These are phyloP conservation scores for Ibidorhyncha struthersii DNA, from an alignment of 2,113 vertebrate species.

Conservation along the genomic window DNA sequence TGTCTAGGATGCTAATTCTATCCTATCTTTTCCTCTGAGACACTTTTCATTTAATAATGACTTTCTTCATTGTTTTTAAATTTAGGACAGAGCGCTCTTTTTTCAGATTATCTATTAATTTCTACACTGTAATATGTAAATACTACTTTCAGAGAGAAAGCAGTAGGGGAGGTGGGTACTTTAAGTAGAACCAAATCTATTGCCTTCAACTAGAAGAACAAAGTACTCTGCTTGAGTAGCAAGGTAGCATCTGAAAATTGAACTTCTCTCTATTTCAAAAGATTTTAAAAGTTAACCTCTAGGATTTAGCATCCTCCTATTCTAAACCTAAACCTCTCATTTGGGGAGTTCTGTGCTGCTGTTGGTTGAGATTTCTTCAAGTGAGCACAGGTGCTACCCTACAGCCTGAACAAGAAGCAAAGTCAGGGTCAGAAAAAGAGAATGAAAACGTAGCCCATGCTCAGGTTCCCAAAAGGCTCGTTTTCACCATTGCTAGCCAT, in stretches of 20 bases:
- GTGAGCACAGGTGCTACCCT: neutral
- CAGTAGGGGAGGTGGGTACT: neutral
- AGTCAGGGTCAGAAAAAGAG: neutral
- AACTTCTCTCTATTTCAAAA: neutral
- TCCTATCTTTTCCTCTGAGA: neutral
- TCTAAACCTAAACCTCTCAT: neutral
- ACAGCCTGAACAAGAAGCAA: neutral
- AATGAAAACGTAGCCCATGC: neutral
- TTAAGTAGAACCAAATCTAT: neutral
- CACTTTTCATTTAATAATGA: neutral
- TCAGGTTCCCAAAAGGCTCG: accelerated
- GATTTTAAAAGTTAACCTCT: neutral
- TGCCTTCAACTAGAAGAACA: neutral
- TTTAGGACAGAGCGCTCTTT: neutral
- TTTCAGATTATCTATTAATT: neutral
- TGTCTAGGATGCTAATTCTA: slow-evolving; percentile 16
- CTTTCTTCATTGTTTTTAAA: neutral
- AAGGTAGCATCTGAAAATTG: neutral
- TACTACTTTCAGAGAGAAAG: neutral
- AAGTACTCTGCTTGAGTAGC: neutral
- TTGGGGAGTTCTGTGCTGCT: neutral
- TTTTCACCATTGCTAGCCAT: neutral
- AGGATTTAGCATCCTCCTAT: neutral
- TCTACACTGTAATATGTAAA: neutral
- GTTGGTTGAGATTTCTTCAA: neutral